phyloP scores from a whole-genome alignment of 2,797 vertebrate genomes.

The Peromyscus attwateri region DNA sequence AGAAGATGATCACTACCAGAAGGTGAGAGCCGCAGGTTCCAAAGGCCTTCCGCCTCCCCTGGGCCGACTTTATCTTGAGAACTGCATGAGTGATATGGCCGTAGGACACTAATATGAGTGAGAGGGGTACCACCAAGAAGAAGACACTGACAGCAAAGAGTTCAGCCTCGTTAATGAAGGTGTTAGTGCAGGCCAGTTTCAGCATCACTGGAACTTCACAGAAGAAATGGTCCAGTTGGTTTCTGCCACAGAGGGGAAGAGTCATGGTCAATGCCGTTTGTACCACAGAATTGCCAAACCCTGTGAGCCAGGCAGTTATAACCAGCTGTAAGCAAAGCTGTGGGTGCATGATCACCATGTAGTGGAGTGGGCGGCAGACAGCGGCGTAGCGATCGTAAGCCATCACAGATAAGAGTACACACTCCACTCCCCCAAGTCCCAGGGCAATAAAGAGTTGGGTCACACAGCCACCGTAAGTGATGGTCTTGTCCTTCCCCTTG shows the following conservation, averaged over 20 bases:
- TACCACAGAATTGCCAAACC: constrained; percentile 67
- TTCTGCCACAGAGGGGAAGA: constrained; percentile 71
- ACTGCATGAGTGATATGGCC: constrained; percentile 69
- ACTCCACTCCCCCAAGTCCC: constrained; percentile 77
- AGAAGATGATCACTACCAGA: constrained; percentile 77
- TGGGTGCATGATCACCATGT: constrained; percentile 64
- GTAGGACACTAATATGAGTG: constrained; percentile 75
- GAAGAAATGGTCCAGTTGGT: constrained; percentile 80
- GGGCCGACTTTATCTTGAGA: constrained; percentile 71
- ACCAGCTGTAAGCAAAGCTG: constrained; percentile 59
- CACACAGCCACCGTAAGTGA: constrained; percentile 74
- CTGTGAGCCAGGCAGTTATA: constrained; percentile 70
- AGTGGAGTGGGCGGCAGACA: constrained; percentile 72
- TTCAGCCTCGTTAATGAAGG: constrained; percentile 38
- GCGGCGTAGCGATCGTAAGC: constrained; percentile 76
- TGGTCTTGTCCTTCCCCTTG: constrained; percentile 66
- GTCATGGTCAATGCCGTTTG: constrained; percentile 75
- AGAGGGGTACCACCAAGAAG: constrained; percentile 71
- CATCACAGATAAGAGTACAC: constrained; percentile 77
- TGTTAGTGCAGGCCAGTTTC: constrained; percentile 73
- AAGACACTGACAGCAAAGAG: constrained; percentile 70
- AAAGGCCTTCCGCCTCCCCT: constrained; percentile 74
- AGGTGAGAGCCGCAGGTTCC: constrained; percentile 80
- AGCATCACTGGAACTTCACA: constrained; percentile 81
- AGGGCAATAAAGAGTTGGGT: constrained; percentile 75